A percentile compares a stretch with the other conserved stretches of the same genome.
Conservation (phyloP, 2,888 invertebrate species). For the Pilophorus perplexus region DNA sequence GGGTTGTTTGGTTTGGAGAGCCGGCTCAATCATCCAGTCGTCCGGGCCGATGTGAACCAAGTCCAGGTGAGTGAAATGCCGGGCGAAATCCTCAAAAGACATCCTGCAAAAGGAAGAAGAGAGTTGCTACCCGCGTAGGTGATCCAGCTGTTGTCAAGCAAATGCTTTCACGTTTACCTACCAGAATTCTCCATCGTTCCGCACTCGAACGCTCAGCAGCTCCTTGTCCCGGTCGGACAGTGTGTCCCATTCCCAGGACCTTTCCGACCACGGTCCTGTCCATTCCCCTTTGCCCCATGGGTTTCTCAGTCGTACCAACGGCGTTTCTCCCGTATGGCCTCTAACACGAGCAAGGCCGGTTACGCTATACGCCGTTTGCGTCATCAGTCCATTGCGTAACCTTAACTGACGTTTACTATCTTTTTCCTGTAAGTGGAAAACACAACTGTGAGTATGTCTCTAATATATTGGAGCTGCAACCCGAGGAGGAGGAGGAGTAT, state of each 20-base stretch:
- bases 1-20: slow-evolving; percentile 65
- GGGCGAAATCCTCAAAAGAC: slow-evolving; percentile 67
- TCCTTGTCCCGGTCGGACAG: slow-evolving; percentile 63
- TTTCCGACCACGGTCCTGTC: slow-evolving; percentile 70
- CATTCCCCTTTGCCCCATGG: slow-evolving; percentile 66
- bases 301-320: slow-evolving; percentile 63
- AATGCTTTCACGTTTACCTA: slow-evolving; percentile 50
- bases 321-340: slow-evolving; percentile 59
- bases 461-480: no score
- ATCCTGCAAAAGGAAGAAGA: slow-evolving; percentile 56
- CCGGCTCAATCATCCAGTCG: slow-evolving; percentile 69
- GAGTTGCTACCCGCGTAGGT: not conserved
- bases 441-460: no score
- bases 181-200: slow-evolving; percentile 71
- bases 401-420: slow-evolving; percentile 59
- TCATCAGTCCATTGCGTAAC: slow-evolving; percentile 62
- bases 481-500: no score
- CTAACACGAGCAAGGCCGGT: slow-evolving; percentile 69
- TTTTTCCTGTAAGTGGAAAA: slow-evolving; percentile 54
- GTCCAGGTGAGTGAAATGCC: slow-evolving; percentile 65
- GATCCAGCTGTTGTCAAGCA: not conserved
- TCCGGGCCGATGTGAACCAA: slow-evolving; percentile 75
- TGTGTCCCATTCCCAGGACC: slow-evolving; percentile 68
- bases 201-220: slow-evolving; percentile 60
- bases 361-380: slow-evolving; percentile 68